Evolutionary conservation across 1,140 invertebrate species (phyloP), one percentile per base, ranked within the genome.

Genomic region (Micrasema minimum): DNA sequence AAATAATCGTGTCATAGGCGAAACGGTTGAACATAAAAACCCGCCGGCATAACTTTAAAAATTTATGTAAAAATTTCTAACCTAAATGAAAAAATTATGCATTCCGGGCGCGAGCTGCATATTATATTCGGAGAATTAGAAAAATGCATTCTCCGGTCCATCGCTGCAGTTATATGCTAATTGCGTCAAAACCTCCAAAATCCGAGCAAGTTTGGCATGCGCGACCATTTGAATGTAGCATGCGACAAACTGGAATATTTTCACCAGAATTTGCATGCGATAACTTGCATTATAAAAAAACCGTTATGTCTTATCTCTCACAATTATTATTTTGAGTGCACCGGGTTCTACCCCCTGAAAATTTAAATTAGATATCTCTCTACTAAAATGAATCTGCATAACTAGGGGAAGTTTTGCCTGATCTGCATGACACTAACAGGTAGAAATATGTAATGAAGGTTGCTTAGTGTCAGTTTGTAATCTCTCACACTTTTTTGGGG

Each of bases 361-460:
- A 69, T 69, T 69, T 18, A 69, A 69, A 69, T 69, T 62, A 45
- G 67, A 45, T 61, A 50, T 69, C 67, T 69, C 67, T 11, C 22
- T 50, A 46, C 7, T 37, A 67, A 67, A 67, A 53, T 31, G 22
- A 46, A 55, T 53, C 65, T 67, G 26, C 37, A 41, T 55, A 2
- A 20, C 20, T 14, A 31, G 20, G 59, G 59, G 59, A 22, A 16
- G 10, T 14, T 59, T 59, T 38, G 2, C 20, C 10, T 35, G 3
- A 20, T 23, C 20, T 20, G 14, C 31, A 18, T 37, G 57, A 62
- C 41, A 43, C 45, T 62, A 46, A 64, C 59, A 64, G 59, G 59
- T 64, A 64, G 59, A 64, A 64, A 64, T 35, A 7, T 35, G 41
- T 64, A 64, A 64, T 64, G 59, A 48, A 45, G 59, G 41, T 46